These are phyloP conservation scores for Coryphaenoides rupestris DNA, from an alignment of 2,113 vertebrate genomes.

Conservation along the genomic window DNA sequence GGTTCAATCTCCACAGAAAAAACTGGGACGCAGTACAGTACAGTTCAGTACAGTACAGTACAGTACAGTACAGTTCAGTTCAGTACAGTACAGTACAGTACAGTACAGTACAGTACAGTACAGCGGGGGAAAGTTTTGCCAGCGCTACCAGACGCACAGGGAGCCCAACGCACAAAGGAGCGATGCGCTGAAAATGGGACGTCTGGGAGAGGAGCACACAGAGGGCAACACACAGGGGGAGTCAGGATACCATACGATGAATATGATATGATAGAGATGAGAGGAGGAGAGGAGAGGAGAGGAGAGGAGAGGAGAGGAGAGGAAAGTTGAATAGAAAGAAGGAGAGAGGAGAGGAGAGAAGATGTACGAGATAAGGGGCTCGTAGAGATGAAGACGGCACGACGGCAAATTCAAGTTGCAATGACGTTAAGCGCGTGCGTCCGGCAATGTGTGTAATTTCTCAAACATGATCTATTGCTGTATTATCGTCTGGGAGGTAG, in stretches of 20 bases:
- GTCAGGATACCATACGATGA: no score
- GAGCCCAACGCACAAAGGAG: conserved; percentile 38
- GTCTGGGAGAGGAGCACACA: conserved; percentile 3
- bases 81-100: no score
- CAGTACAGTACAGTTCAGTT: no score
- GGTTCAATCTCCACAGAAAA: conserved; percentile 67
- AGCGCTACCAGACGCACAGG: conserved; percentile 33
- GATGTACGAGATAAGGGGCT: not conserved
- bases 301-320: not conserved
- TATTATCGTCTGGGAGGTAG: not conserved
- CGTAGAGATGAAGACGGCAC: not conserved
- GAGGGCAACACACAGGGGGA: not conserved
- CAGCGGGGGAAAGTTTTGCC: conserved; percentile 56
- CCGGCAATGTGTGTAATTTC: not conserved
- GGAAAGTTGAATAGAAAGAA: not conserved
- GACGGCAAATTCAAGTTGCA: not conserved
- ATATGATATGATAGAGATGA: not conserved
- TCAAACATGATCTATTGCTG: not conserved
- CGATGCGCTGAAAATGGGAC: conserved; percentile 42
- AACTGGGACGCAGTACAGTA: conserved; percentile 53
- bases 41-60: no score
- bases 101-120: no score
- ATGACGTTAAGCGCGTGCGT: not conserved
- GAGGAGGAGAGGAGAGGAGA: not conserved
- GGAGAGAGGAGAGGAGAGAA: not conserved